A percentile compares a stretch with the other conserved stretches of the same genome.
These are phyloP conservation scores for Drosophila parabipectinata DNA, from an alignment of 1,140 invertebrate species.

Conservation along the genomic window DNA sequence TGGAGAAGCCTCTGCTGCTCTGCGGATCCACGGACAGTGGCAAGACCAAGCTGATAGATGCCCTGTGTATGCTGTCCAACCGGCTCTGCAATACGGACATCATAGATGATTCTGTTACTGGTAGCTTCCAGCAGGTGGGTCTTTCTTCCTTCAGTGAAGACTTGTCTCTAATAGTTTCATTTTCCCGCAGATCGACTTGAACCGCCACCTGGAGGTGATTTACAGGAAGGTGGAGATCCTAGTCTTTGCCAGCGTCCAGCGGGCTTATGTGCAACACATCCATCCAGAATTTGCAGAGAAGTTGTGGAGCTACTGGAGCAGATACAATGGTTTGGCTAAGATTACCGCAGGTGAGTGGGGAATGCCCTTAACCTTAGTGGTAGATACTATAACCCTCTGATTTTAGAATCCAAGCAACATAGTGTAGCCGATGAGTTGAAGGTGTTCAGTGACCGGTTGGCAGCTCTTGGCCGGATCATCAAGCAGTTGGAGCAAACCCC, in stretches of 20 bases:
- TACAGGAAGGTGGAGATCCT: constrained; percentile 83
- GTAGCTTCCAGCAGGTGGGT: constrained; percentile 80
- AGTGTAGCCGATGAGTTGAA: constrained; percentile 64
- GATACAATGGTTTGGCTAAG: constrained; percentile 58
- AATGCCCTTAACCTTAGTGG: too few species aligned
- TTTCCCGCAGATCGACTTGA: constrained; percentile 87
- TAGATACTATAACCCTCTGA: not conserved
- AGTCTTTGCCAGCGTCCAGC: constrained; percentile 78
- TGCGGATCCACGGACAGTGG: constrained; percentile 79
- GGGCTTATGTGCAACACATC: constrained; percentile 55
- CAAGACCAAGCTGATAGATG: constrained; percentile 81
- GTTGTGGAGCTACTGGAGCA: constrained; percentile 68
- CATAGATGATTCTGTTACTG: constrained; percentile 83
- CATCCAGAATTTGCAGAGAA: constrained; percentile 39
- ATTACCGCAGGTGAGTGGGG: constrained; percentile 50
- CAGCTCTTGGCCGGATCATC: constrained; percentile 48
- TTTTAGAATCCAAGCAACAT: constrained; percentile 48
- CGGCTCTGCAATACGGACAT: constrained; percentile 74
- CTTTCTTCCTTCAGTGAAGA: not conserved
- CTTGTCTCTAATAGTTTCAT: not conserved
- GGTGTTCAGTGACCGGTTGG: constrained; percentile 56
- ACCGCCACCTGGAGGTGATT: constrained; percentile 88
- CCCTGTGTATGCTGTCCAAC: constrained; percentile 72
- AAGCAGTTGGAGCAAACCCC: constrained; percentile 44
- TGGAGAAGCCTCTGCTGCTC: constrained; percentile 77